Percentiles rank a stretch among this genome's conserved stretches.
These are phyloP conservation scores for Melanotaenia nigrans DNA, from an alignment of 2,797 vertebrate genomes.

Conservation along the genomic window DNA sequence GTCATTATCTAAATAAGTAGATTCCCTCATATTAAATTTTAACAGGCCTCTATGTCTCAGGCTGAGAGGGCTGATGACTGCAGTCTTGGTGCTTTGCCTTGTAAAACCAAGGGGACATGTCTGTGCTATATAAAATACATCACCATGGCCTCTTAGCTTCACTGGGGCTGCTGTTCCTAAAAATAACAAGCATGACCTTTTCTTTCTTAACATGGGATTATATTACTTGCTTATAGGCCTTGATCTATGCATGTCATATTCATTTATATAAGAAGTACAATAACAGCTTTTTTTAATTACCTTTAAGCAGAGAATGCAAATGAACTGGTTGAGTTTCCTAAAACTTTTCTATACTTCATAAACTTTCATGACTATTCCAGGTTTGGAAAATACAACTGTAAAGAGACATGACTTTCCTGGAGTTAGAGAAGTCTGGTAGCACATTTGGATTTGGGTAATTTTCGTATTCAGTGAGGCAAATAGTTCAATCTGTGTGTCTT, in stretches of 20 bases:
- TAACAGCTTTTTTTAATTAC: constrained; percentile 2
- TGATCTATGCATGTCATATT: constrained; percentile 40
- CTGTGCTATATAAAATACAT: constrained; percentile 71
- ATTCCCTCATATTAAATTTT: constrained; percentile 13
- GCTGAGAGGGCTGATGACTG: constrained; percentile 49
- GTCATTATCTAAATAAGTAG: constrained; percentile 4
- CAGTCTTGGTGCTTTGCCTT: constrained; percentile 52
- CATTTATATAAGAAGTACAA: constrained; percentile 9
- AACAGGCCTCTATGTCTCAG: constrained; percentile 17
- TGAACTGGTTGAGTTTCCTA: constrained; percentile 13
- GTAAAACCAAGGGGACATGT: constrained; percentile 71
- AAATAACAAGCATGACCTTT: constrained; percentile 69
- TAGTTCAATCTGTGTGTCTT: constrained; percentile 71
- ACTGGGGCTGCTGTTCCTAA: constrained; percentile 55
- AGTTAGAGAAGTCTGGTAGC: constrained; percentile 29
- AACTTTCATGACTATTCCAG: constrained; percentile 28
- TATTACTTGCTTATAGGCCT: constrained; percentile 56
- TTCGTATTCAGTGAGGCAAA: constrained; percentile 57
- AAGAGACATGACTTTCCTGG: constrained; percentile 34
- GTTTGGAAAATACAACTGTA: constrained; percentile 29
- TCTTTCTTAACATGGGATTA: constrained; percentile 54
- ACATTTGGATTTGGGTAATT: constrained; percentile 38
- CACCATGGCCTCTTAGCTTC: constrained; percentile 57
- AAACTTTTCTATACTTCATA: constrained; percentile 20
- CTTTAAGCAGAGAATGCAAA: constrained; percentile 18